Evolutionary conservation across 2,797 vertebrate genomes (phyloP), one percentile per base, ranked within the genome.

Genomic region (Spea hammondii): DNA sequence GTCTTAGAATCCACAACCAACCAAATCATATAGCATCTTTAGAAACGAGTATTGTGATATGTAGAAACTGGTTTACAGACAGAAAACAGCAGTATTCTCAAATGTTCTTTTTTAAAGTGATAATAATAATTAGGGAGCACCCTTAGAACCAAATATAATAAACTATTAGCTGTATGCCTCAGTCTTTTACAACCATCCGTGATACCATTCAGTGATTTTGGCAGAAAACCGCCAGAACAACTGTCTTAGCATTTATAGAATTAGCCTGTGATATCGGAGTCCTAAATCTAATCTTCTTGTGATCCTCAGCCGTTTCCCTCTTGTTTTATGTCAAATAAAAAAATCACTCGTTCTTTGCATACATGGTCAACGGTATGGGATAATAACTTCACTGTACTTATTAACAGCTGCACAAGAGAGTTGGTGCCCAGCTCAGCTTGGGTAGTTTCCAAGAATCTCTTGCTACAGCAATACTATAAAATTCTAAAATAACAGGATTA

Each of bases 401-500:
- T 51, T 62, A 73, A 73, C 14, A 49, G 11, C 1, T 47, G 8
- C 47, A 11, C 9, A 4, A 48, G 53, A 14, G 6, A 53, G 13
- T 44, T 32, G 32, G 32, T 32, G 32, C 32, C 32, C 32, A 3
- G 32, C 32, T 32, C 32, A 32, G 32, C 32, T 32, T 32, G 14
- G n/a, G 51, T 44, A 65, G 7, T 5, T 46, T 53, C 65, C n/a
- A 70, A 70, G 70, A 75, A 55, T 45, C 50, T 45, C 11, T 44
- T 77, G 11, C 55, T 70, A 17, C 64, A 70, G 13, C 5, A 45
- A 70, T 54, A n/a, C 59, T 60, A 66, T 70, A 49, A 75, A 71
- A 65, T 47, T 12, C 13, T 62, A 44, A 69, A 8, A 45, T 57
- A 51, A 46, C 13, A 12, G 17, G 13, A 60, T 72, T 65, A 72